A percentile compares a stretch with the other conserved stretches of the same genome.
phyloP scores from a whole-genome alignment of 1,140 invertebrate genomes.

The Melitaea cinxia region DNA sequence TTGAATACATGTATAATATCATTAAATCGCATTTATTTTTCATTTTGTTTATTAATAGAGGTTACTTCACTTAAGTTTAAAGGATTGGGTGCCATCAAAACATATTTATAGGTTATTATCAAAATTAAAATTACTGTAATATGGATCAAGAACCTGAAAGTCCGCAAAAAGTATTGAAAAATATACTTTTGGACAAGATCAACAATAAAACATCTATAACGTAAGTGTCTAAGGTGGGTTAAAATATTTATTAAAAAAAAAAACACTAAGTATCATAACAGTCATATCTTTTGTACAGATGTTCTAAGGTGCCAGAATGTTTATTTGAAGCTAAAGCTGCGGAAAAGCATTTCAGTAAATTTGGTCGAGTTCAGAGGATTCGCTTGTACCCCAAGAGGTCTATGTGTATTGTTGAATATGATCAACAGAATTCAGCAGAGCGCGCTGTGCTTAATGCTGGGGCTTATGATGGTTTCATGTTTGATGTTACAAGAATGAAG shows the following conservation, averaged over 20 bases:
- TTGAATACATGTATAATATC: too few relatives aligned
- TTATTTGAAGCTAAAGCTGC: slow-evolving; percentile 84
- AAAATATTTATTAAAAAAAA: background rate
- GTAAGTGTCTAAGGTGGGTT: slow-evolving; percentile 45
- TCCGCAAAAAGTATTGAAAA: slow-evolving; percentile 59
- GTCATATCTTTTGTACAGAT: slow-evolving; percentile 68
- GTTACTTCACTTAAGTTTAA: background rate
- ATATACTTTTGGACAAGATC: slow-evolving; percentile 45
- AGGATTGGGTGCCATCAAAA: background rate
- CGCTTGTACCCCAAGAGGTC: slow-evolving; percentile 83
- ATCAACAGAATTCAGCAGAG: slow-evolving; percentile 80
- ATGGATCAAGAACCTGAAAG: slow-evolving; percentile 54
- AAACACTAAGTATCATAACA: background rate
- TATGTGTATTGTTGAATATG: slow-evolving; percentile 84
- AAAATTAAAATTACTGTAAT: slow-evolving; percentile 22
- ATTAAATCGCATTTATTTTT: background rate
- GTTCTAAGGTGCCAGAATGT: slow-evolving; percentile 84
- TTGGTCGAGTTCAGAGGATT: slow-evolving; percentile 84
- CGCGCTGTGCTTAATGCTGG: slow-evolving; percentile 83
- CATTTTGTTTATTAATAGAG: background rate
- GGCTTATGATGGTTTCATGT: slow-evolving; percentile 83
- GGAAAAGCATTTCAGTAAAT: slow-evolving; percentile 85
- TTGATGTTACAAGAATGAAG: slow-evolving; percentile 82
- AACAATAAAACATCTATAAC: slow-evolving; percentile 67
- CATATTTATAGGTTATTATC: background rate